Conservation (phyloP, 2,797 vertebrate genomes). For the Xenentodon cancila region DNA sequence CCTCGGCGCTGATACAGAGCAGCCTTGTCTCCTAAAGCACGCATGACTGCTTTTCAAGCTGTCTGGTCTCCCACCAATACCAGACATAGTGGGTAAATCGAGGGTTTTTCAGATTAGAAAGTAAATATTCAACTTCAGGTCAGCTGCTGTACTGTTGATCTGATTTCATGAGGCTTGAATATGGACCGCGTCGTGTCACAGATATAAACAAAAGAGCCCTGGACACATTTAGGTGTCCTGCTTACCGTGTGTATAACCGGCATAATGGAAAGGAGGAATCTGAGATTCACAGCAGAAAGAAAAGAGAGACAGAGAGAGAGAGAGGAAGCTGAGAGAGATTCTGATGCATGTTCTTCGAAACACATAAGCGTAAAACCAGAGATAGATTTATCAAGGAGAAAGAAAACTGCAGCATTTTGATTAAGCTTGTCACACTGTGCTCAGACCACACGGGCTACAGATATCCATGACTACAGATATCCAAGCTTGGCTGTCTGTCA, state of each 20-base stretch:
- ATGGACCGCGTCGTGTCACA: conserved; percentile 1
- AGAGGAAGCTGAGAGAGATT: conserved; percentile 25
- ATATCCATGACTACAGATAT: conserved; percentile 40
- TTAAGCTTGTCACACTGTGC: conserved; percentile 45
- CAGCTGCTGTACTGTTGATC: not conserved
- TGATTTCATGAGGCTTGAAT: conserved; percentile 6
- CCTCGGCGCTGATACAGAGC: not conserved
- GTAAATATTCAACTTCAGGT: no score
- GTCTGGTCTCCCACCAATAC: no score
- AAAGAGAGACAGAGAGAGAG: conserved; percentile 1
- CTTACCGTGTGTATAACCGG: conserved; percentile 44
- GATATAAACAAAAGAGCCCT: not conserved
- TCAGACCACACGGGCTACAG: conserved; percentile 31
- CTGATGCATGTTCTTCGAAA: conserved; percentile 40
- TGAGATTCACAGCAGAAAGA: conserved; percentile 26
- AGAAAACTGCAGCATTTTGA: conserved; percentile 55
- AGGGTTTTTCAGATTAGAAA: no score
- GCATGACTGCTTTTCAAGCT: no score
- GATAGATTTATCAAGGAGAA: conserved; percentile 51
- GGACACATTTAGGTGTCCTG: conserved; percentile 36
- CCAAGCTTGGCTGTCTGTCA: conserved; percentile 40
- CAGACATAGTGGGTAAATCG: no score
- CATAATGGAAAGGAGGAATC: conserved; percentile 40
- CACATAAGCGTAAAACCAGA: conserved; percentile 46
- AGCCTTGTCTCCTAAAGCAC: no score